phyloP scores from a whole-genome alignment of 2,888 invertebrate genomes.

The Chloroclysta siterata region DNA sequence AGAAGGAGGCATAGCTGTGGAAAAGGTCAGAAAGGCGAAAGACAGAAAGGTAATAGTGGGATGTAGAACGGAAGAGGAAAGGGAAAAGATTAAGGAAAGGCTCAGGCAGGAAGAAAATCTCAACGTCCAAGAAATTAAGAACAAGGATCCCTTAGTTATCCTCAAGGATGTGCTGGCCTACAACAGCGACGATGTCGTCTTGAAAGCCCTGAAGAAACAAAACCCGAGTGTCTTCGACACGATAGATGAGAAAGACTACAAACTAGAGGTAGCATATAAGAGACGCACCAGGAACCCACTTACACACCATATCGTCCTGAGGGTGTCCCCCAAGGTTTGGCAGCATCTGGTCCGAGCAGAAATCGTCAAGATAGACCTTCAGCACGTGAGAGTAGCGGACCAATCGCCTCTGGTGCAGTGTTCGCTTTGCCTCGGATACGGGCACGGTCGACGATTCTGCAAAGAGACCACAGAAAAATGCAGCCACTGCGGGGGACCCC shows the following conservation, averaged over 20 bases:
- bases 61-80: background rate
- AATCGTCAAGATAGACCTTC: conserved; percentile 3
- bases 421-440: conserved; percentile 1
- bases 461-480: too few species aligned
- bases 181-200: background rate
- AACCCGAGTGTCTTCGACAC: background rate
- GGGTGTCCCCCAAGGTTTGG: conserved; percentile 6
- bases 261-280: background rate
- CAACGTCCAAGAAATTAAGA: background rate
- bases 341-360: background rate
- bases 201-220: background rate
- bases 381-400: background rate
- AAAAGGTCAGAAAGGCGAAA: too few species aligned
- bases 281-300: background rate
- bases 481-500: too few species aligned
- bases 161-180: background rate
- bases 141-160: background rate
- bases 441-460: too few species aligned
- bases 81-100: background rate
- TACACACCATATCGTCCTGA: background rate
- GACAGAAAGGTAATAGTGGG: background rate
- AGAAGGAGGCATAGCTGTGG: conserved; percentile 3
- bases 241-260: background rate
- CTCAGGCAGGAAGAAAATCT: background rate
- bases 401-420: conserved; percentile 7